Conservation (phyloP, 2,113 vertebrate species). For the Galbula dea region DNA sequence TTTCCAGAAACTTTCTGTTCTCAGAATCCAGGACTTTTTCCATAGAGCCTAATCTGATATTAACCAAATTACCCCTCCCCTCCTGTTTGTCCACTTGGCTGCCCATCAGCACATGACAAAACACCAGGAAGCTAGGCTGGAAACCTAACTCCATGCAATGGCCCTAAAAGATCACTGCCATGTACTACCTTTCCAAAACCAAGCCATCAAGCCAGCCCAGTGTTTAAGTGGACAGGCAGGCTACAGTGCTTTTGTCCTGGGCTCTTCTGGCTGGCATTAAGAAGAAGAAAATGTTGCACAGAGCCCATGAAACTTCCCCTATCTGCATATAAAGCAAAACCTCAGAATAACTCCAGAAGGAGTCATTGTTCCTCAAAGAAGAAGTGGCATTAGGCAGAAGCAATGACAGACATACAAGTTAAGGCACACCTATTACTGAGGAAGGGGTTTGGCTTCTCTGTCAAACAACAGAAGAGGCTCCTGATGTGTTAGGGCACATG, state of each 20-base stretch:
- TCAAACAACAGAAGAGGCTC: background rate
- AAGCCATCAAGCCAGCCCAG: background rate
- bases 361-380: background rate
- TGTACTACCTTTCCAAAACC: background rate
- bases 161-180: background rate
- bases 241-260: background rate
- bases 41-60: constrained; percentile 5
- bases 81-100: constrained; percentile 37
- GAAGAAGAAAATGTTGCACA: background rate
- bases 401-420: background rate
- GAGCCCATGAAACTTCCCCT: background rate
- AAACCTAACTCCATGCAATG: background rate
- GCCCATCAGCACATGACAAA: constrained; percentile 5
- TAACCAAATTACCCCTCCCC: background rate
- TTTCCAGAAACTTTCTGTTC: constrained; percentile 51
- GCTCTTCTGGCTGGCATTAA: background rate
- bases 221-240: background rate
- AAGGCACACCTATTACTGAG: background rate
- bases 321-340: fast-evolving
- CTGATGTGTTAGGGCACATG: background rate
- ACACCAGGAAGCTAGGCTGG: background rate
- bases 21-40: constrained; percentile 42
- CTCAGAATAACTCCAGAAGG: background rate
- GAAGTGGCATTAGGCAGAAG: background rate
- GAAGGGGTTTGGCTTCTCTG: background rate